Percentiles rank a stretch among this genome's conserved stretches.
Evolutionary conservation across 2,113 vertebrate genomes (phyloP).

Genomic region (Amphiprion percula): DNA sequence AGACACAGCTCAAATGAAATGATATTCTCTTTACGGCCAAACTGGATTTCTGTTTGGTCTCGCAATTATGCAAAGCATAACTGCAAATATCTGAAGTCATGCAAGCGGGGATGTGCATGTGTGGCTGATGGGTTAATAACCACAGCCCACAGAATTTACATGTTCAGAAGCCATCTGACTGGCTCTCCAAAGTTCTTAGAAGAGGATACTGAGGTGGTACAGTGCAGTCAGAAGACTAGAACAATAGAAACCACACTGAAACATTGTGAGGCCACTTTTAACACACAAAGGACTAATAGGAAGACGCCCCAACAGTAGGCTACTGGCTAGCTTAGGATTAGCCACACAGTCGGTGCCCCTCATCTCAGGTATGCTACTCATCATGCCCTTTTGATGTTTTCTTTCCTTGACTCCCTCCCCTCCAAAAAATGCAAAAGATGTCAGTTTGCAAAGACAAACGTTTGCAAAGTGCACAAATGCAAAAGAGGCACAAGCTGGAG

Average conservation of each 20-base stretch:
- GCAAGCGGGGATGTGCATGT: background rate
- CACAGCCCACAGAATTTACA: conserved; percentile 26
- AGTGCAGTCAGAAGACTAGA: background rate
- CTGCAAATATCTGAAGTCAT: background rate
- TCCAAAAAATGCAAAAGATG: too few species aligned
- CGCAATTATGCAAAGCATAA: background rate
- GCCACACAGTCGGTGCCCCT: background rate
- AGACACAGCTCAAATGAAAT: conserved; percentile 17
- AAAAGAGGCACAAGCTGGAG: background rate
- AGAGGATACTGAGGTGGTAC: background rate
- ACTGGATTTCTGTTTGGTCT: conserved; percentile 5
- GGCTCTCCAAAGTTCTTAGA: background rate
- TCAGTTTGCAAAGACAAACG: background rate
- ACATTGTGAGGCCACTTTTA: too few species aligned
- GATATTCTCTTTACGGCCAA: conserved; percentile 4
- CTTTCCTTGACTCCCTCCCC: too few species aligned
- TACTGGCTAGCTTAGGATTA: conserved; percentile 10
- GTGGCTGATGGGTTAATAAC: background rate
- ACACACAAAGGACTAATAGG: too few species aligned
- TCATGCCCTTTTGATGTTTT: too few species aligned
- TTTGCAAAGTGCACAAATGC: background rate
- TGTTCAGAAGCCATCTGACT: background rate
- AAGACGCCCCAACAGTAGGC: background rate
- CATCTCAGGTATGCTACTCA: background rate
- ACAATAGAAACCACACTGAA: too few species aligned